Conservation (phyloP, 2,888 invertebrate genomes). For the Leuctra nigra region DNA sequence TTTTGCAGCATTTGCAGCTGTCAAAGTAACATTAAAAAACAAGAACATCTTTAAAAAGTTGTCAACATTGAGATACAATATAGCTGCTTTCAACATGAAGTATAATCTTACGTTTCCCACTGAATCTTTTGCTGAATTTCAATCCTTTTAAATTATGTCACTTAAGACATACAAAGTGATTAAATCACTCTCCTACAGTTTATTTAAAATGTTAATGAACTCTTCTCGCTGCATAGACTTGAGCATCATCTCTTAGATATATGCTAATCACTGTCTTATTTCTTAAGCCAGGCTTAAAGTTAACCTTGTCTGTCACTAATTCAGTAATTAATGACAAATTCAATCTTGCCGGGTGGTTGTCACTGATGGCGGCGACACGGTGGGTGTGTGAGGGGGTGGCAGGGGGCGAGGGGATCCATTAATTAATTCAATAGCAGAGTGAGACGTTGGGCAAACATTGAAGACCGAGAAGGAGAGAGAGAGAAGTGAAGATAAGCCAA, state of each 20-base stretch:
- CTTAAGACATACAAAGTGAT: too few species aligned
- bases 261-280: not conserved
- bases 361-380: not conserved
- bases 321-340: conserved; percentile 14
- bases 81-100: too few species aligned
- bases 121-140: too few species aligned
- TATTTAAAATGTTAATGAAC: too few species aligned
- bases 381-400: not conserved
- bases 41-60: too few species aligned
- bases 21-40: too few species aligned
- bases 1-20: too few species aligned
- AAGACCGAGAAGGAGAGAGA: not conserved
- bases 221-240: too few species aligned
- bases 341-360: conserved; percentile 8
- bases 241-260: not conserved
- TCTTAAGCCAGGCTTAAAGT: conserved; percentile 2
- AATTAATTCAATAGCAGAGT: conserved; percentile 11
- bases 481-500: not conserved
- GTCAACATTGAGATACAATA: too few species aligned
- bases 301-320: conserved; percentile 9
- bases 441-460: not conserved
- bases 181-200: too few species aligned
- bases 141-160: too few species aligned
- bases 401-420: not conserved
- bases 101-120: too few species aligned